Evolutionary conservation across 1,140 invertebrate species (phyloP).

Genomic region (Dryas iulia): DNA sequence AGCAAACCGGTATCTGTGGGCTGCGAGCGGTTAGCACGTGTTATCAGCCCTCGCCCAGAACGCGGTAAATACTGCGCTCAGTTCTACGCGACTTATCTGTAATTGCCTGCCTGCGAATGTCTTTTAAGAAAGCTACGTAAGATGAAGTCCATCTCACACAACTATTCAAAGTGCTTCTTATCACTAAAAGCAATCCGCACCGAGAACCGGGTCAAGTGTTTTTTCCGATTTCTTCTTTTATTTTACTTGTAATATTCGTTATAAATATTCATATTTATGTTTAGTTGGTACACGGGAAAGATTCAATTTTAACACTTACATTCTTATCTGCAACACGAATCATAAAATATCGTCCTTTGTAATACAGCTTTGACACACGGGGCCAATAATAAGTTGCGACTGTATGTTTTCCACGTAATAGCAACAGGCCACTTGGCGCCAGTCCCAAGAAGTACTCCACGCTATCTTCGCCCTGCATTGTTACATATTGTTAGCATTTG

Average conservation of each 20-base stretch:
- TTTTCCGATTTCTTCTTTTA: slow-evolving; percentile 40
- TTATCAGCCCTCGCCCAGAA: slow-evolving; percentile 56
- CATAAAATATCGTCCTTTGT: slow-evolving; percentile 98
- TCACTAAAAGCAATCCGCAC: slow-evolving; percentile 53
- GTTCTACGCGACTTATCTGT: slow-evolving; percentile 74
- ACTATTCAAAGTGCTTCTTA: slow-evolving; percentile 60
- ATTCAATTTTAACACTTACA: slow-evolving; percentile 83
- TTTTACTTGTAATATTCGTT: slow-evolving; percentile 9
- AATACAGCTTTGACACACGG: slow-evolving; percentile 96
- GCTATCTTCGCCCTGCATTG: slow-evolving; percentile 94
- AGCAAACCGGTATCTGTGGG: slow-evolving; percentile 23
- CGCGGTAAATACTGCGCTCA: slow-evolving; percentile 71
- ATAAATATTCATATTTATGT: neutral
- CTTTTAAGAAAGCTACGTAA: slow-evolving; percentile 71
- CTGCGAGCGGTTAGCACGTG: slow-evolving; percentile 28
- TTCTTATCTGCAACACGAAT: slow-evolving; percentile 96
- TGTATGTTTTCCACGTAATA: slow-evolving; percentile 96
- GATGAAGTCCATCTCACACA: slow-evolving; percentile 65
- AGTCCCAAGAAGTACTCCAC: slow-evolving; percentile 98
- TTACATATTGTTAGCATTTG: slow-evolving; percentile 40
- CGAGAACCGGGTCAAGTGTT: slow-evolving; percentile 62
- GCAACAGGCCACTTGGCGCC: slow-evolving; percentile 97
- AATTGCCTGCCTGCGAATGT: slow-evolving; percentile 76
- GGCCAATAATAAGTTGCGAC: slow-evolving; percentile 99
- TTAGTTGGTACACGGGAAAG: too few species aligned